phyloP scores from a whole-genome alignment of 1,140 invertebrate species.

The Hycleus phaleratus region DNA sequence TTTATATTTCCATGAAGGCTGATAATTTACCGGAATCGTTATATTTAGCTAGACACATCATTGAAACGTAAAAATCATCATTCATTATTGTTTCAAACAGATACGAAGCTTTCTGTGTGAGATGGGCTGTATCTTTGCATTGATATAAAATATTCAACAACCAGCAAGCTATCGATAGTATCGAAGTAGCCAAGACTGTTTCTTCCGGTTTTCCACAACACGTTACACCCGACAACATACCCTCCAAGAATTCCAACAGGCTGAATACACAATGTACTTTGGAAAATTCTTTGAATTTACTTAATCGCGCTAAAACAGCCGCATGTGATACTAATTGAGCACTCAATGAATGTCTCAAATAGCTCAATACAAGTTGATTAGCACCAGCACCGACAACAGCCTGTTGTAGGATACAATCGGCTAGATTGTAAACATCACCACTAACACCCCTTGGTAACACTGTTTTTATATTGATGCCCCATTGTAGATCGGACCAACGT shows the following conservation, averaged over 20 bases:
- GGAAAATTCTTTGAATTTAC: conserved; percentile 81
- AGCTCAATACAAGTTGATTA: conserved; percentile 83
- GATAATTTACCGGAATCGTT: conserved; percentile 28
- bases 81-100: conserved; percentile 63
- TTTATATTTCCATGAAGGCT: no score
- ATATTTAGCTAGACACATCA: conserved; percentile 70
- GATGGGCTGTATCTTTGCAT: conserved; percentile 43
- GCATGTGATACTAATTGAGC: conserved; percentile 86
- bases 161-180: conserved; percentile 73
- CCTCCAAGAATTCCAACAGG: conserved; percentile 77
- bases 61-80: conserved; percentile 69
- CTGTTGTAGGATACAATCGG: conserved; percentile 88
- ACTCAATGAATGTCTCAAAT: conserved; percentile 84
- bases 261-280: conserved; percentile 83
- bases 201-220: conserved; percentile 75
- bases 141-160: conserved; percentile 68
- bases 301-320: conserved; percentile 77
- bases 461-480: conserved; percentile 92
- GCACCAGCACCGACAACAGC: conserved; percentile 86
- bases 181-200: conserved; percentile 62
- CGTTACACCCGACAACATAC: conserved; percentile 59
- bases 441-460: conserved; percentile 74
- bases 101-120: conserved; percentile 61
- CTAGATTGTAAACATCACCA: conserved; percentile 85
- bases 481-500: conserved; percentile 88